These are phyloP conservation scores for Coelogynopora nodosa DNA, from an alignment of 2,888 invertebrate genomes.

Conservation along the genomic window DNA sequence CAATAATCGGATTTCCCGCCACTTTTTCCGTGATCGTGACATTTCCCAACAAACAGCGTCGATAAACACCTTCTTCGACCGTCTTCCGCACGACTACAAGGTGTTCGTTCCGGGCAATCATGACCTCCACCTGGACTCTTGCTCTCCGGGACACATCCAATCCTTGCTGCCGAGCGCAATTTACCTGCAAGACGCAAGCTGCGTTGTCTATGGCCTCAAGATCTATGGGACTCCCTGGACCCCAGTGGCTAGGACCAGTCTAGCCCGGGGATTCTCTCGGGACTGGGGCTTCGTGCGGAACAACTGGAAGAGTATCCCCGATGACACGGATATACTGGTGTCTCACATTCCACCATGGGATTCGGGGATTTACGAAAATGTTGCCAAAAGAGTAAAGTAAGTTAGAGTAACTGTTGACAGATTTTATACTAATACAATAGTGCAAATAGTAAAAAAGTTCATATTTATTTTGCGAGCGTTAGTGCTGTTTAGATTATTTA, in stretches of 20 bases:
- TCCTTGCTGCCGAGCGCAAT: constrained; percentile 50
- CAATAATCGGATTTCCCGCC: constrained; percentile 45
- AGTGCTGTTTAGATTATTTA: no score
- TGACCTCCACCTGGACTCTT: constrained; percentile 51
- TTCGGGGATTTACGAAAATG: constrained; percentile 44
- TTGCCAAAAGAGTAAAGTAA: constrained; percentile 40
- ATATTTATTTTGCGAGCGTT: no score
- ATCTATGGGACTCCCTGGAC: constrained; percentile 56
- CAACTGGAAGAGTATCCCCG: constrained; percentile 53
- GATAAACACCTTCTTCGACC: constrained; percentile 51
- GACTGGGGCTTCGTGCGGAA: constrained; percentile 49
- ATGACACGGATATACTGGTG: constrained; percentile 54
- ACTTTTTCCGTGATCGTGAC: constrained; percentile 45
- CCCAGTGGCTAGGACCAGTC: constrained; percentile 50
- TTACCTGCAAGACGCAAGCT: constrained; percentile 54
- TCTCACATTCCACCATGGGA: constrained; percentile 53
- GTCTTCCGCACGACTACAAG: constrained; percentile 54
- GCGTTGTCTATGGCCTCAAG: constrained; percentile 52
- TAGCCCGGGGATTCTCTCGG: constrained; percentile 52
- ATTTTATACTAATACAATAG: no score
- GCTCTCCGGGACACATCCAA: constrained; percentile 49
- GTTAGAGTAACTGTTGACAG: no score
- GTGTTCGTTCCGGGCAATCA: constrained; percentile 57
- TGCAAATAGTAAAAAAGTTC: no score
- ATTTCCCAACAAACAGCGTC: constrained; percentile 32